Base-by-base conservation (phyloP, 2,113 vertebrate genomes). In the Protomyctophum bolini region DNA sequence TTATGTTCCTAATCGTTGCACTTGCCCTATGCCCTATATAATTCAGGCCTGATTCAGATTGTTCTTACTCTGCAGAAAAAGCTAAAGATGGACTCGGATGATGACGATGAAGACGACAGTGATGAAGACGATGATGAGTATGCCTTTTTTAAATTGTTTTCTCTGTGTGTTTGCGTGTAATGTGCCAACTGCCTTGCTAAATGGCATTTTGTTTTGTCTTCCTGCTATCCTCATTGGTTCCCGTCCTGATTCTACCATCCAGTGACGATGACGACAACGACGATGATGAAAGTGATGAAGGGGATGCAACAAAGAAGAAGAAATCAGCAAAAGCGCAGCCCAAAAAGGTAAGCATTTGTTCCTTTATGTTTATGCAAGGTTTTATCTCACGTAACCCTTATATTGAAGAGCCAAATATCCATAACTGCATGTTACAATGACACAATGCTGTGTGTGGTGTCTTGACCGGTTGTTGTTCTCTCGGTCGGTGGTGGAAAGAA, bases 61-160 rank as follows among this genome's bases (percentile, higher is more conserved):
- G 58, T 58, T 51, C n/a, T 58, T 15, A 7, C 28, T 5, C 73
- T 67, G 9, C 58, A 94, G 93, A 94, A 94, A 83, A 94, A 93
- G 79, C 73, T 93, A 0, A 94, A 94, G 83, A 87, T 94, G 88
- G 91, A 93, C 33, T 90, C 89, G 0, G 91, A 94, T 14, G 90
- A 89, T 0, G 89, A 92, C 0, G 83, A 90, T 0, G 79, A 78
- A 0, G 80, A 83, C 0, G 83, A 85, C 0, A 88, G 91, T 0
- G 91, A 85, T 2, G 82, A 84, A 9, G 76, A 91, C 2, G 89
- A 91, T 11, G 89, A 91, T 0, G 86, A 89, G 77, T 89, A 85
- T 1, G 89, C 68, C 5, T 29, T 52, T 59, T 21, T 21, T 63
- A 29, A 29, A 8, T 12, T 58, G 10, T 15, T 28, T 58, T 58